Percentiles rank a stretch among this genome's conserved stretches.
phyloP scores from a whole-genome alignment of 2,113 vertebrate genomes.

The Catharus bicknelli region DNA sequence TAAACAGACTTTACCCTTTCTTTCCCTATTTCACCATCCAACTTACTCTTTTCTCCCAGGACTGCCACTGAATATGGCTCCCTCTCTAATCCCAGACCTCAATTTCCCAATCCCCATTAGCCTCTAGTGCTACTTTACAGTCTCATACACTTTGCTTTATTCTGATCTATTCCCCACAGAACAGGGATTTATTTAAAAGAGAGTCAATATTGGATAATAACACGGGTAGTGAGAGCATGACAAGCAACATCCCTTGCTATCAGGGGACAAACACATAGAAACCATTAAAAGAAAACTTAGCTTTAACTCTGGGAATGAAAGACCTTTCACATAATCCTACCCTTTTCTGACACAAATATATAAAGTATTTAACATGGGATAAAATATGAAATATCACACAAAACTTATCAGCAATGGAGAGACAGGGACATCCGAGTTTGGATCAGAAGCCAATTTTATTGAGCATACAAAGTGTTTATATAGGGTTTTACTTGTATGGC shows the following conservation, averaged over 20 bases:
- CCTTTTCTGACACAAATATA: not conserved
- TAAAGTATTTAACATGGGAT: not conserved
- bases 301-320: not conserved
- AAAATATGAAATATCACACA: not conserved
- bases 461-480: too few species aligned
- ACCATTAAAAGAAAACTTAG: not conserved
- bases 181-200: not conserved
- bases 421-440: too few species aligned
- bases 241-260: not conserved
- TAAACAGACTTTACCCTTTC: not conserved
- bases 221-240: fast-evolving
- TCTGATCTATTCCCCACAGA: not conserved
- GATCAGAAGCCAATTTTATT: too few species aligned
- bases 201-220: not conserved
- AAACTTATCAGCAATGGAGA: not conserved
- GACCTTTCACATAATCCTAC: not conserved
- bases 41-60: not conserved
- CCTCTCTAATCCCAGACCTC: not conserved
- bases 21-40: not conserved
- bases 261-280: not conserved
- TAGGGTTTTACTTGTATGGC: too few species aligned
- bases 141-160: not conserved
- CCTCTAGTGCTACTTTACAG: not conserved
- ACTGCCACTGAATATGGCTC: not conserved
- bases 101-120: not conserved